Evolutionary conservation across 2,797 vertebrate genomes (phyloP).

Genomic region (Cirrhinus mrigala): DNA sequence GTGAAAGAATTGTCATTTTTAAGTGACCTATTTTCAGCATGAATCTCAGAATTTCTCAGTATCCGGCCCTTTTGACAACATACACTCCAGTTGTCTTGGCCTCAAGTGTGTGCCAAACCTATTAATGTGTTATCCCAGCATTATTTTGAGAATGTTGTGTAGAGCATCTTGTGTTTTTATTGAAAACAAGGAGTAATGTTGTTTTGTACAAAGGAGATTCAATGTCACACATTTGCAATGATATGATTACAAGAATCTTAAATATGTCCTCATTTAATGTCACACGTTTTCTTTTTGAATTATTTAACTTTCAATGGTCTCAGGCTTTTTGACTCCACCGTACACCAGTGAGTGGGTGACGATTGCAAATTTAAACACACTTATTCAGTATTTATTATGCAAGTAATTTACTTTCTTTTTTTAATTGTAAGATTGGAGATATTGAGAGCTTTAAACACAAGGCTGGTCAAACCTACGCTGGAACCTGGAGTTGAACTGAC

Average conservation of each 20-base stretch:
- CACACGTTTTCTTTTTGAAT: background rate
- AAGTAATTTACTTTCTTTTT: background rate
- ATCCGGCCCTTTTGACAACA: no score
- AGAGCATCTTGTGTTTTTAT: no score
- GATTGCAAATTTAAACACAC: background rate
- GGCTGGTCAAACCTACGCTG: background rate
- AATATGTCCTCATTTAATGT: background rate
- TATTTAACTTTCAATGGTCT: background rate
- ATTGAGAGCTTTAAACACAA: background rate
- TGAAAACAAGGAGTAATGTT: no score
- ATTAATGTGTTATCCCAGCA: no score
- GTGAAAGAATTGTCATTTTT: no score
- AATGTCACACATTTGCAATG: background rate
- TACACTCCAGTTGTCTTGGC: no score
- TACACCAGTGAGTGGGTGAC: background rate
- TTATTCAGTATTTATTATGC: background rate
- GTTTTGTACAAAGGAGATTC: background rate
- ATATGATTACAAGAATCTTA: background rate
- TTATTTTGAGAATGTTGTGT: no score
- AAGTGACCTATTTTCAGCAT: no score
- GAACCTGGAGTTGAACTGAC: background rate
- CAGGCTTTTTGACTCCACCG: background rate
- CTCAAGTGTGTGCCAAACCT: no score
- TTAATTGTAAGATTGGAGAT: background rate
- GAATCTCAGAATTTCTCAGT: no score